phyloP scores from a whole-genome alignment of 2,797 vertebrate species.

The Iguana delicatissima region DNA sequence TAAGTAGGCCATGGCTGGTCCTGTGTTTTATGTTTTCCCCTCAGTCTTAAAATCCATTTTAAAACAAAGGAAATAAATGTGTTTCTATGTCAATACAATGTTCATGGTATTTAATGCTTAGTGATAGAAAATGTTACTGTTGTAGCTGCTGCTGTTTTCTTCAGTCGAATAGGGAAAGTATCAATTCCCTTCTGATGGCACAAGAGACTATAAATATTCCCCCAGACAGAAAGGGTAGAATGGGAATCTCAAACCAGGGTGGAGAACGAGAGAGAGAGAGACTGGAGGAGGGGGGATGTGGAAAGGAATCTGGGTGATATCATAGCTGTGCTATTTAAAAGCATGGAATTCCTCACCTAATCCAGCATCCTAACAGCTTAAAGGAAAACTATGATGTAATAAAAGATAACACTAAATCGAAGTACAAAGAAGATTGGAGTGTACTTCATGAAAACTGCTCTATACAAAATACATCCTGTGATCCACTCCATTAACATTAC shows the following conservation, averaged over 20 bases:
- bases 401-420: constrained; percentile 52
- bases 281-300: neutral
- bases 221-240: constrained; percentile 65
- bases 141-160: too few species aligned
- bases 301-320: constrained; percentile 63
- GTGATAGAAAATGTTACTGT: too few species aligned
- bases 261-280: constrained; percentile 40
- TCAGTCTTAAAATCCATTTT: neutral
- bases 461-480: constrained; percentile 1
- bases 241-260: constrained; percentile 66
- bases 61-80: neutral
- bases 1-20: neutral
- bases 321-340: constrained; percentile 75
- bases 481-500: neutral
- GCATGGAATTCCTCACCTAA: constrained; percentile 79
- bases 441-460: constrained; percentile 54
- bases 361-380: constrained; percentile 76
- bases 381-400: constrained; percentile 65
- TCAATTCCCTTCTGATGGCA: too few species aligned
- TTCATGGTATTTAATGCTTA: neutral
- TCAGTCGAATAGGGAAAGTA: too few species aligned
- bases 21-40: neutral
- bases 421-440: constrained; percentile 29
- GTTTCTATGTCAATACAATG: neutral
- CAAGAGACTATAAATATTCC: neutral